Conservation (phyloP, 2,113 vertebrate genomes). For the Sardina pilchardus region DNA sequence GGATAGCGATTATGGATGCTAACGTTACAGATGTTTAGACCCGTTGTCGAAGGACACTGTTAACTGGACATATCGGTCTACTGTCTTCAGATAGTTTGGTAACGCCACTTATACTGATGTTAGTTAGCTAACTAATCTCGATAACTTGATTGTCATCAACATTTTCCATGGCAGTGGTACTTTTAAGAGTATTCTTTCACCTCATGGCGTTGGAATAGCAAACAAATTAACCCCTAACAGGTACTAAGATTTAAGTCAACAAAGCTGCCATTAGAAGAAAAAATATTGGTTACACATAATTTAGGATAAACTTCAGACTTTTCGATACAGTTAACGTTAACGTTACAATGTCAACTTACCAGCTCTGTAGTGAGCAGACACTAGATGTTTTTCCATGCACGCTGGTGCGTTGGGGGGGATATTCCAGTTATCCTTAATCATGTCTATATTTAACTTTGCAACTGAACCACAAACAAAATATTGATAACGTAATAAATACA, state of each 20-base stretch:
- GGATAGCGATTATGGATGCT: not conserved
- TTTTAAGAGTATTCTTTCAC: not conserved
- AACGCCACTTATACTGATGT: not conserved
- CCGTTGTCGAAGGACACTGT: too few relatives aligned
- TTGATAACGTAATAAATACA: not conserved
- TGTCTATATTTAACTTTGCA: conserved; percentile 38
- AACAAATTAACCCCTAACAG: not conserved
- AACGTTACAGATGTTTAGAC: not conserved
- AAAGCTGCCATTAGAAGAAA: not conserved
- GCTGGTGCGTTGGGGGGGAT: conserved; percentile 88
- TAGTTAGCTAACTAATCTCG: too few relatives aligned
- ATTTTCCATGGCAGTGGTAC: not conserved
- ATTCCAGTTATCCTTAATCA: conserved; percentile 82
- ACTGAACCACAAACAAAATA: not conserved
- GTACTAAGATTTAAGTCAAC: not conserved
- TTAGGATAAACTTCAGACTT: not conserved
- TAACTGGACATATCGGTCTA: not conserved
- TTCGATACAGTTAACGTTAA: not conserved
- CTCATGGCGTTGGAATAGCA: not conserved
- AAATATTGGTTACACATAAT: not conserved
- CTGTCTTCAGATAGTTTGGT: not conserved
- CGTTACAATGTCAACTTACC: conserved; percentile 58
- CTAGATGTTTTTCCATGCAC: conserved; percentile 91
- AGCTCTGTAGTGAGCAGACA: conserved; percentile 80
- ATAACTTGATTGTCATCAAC: not conserved